Conservation (phyloP, 2,113 vertebrate species). For the Mixornis gularis region DNA sequence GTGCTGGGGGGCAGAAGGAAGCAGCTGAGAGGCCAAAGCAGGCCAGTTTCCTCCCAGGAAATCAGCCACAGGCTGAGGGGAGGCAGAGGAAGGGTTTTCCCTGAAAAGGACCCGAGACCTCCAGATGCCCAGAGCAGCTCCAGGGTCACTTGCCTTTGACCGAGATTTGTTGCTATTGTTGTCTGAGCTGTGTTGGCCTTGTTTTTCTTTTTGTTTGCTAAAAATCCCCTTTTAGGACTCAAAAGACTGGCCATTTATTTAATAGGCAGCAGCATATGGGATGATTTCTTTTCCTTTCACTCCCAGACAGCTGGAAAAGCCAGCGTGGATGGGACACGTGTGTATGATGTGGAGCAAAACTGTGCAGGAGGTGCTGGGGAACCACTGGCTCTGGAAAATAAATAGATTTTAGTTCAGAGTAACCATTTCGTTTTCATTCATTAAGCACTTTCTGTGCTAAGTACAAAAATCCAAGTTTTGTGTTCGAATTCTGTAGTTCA, state of each 20-base stretch:
- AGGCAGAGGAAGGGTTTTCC: not conserved
- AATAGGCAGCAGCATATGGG: constrained; percentile 5
- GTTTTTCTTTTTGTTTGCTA: constrained; percentile 33
- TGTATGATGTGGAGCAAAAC: not conserved
- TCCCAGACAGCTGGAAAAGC: not conserved
- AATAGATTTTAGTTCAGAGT: not conserved
- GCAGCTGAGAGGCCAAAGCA: not conserved
- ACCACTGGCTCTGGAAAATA: not conserved
- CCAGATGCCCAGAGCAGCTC: not conserved
- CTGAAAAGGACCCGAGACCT: not conserved
- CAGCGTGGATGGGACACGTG: not conserved
- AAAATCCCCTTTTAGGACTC: not conserved
- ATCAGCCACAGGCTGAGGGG: not conserved
- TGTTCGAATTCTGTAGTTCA: not conserved
- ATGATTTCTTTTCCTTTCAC: not conserved
- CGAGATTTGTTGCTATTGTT: constrained; percentile 18
- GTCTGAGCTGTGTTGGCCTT: not conserved
- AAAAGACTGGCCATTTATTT: not conserved
- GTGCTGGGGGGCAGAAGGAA: not conserved
- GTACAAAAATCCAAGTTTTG: not conserved
- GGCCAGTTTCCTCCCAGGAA: not conserved
- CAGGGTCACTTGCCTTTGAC: constrained; percentile 16
- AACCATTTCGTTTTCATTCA: not conserved
- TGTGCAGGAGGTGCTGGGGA: not conserved
- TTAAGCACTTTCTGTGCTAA: not conserved